phyloP scores from a whole-genome alignment of 2,888 invertebrate genomes.

The Pherbina coryleti region DNA sequence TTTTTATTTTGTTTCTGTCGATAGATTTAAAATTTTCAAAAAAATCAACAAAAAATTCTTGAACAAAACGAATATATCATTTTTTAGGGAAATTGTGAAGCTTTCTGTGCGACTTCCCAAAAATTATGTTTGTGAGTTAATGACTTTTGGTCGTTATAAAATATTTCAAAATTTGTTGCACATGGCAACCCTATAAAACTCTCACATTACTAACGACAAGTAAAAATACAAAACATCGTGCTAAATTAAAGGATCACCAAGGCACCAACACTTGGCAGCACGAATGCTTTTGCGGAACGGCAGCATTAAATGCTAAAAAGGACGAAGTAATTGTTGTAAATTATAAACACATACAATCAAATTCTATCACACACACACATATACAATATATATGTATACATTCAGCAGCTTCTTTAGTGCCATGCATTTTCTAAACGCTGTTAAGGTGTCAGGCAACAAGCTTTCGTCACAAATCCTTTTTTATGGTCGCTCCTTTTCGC shows the following conservation, averaged over 20 bases:
- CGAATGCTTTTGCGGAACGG: not conserved
- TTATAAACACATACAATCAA: conserved; percentile 6
- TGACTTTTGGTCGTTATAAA: too few relatives aligned
- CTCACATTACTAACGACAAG: not conserved
- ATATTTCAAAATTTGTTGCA: not conserved
- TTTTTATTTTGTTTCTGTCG: too few relatives aligned
- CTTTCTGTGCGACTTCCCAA: too few relatives aligned
- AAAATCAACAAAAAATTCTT: too few relatives aligned
- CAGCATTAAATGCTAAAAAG: conserved; percentile 21
- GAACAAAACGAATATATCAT: too few relatives aligned
- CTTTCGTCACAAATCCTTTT: conserved; percentile 6
- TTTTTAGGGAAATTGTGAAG: too few relatives aligned
- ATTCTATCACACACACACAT: not conserved
- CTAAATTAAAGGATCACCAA: not conserved
- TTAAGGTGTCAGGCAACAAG: not conserved
- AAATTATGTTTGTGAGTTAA: too few relatives aligned
- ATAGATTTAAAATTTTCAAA: too few relatives aligned
- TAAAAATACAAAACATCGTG: not conserved
- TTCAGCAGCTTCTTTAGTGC: not conserved
- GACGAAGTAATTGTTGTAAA: conserved; percentile 27
- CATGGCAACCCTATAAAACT: not conserved
- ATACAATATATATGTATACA: not conserved
- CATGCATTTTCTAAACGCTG: not conserved
- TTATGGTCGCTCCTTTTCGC: not conserved
- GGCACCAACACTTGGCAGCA: conserved; percentile 16